Conservation (phyloP, 2,888 invertebrate species). For the Hermaeophaga mercurialis region DNA sequence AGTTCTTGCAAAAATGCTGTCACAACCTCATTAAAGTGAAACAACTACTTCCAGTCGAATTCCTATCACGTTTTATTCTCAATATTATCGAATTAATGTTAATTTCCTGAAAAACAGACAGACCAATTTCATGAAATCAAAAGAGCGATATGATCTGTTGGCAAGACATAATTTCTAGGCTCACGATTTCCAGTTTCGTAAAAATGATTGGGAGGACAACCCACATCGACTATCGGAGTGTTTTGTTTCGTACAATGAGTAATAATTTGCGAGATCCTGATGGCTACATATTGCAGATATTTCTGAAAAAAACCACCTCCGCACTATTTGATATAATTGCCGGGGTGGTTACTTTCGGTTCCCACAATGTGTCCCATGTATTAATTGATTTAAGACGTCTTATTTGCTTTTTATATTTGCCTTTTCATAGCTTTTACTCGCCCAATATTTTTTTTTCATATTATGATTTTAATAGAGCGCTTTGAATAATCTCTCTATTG, state of each 20-base stretch:
- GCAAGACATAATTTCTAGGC: conserved; percentile 23
- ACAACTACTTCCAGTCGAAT: conserved; percentile 12
- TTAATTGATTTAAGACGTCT: neutral
- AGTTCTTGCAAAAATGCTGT: conserved; percentile 10
- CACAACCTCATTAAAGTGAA: conserved; percentile 15
- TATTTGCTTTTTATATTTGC: neutral
- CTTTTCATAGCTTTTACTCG: too few species aligned
- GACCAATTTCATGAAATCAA: conserved; percentile 23
- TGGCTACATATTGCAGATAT: conserved; percentile 22
- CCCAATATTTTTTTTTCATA: too few species aligned
- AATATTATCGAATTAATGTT: conserved; percentile 21
- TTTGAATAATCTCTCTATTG: too few species aligned
- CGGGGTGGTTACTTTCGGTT: conserved; percentile 18
- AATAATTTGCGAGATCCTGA: conserved; percentile 28
- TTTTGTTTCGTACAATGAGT: conserved; percentile 30
- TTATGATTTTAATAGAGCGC: too few species aligned
- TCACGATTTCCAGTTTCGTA: conserved; percentile 24
- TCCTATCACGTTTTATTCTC: conserved; percentile 19
- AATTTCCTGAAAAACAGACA: conserved; percentile 20
- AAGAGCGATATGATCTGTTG: conserved; percentile 18
- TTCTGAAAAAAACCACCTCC: conserved; percentile 23
- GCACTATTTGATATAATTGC: conserved; percentile 23
- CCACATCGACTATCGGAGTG: conserved; percentile 21
- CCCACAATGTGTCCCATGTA: conserved; percentile 14
- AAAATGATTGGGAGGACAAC: conserved; percentile 26